Conservation (phyloP, 2,113 vertebrate species). For the Thalassoma bifasciatum region DNA sequence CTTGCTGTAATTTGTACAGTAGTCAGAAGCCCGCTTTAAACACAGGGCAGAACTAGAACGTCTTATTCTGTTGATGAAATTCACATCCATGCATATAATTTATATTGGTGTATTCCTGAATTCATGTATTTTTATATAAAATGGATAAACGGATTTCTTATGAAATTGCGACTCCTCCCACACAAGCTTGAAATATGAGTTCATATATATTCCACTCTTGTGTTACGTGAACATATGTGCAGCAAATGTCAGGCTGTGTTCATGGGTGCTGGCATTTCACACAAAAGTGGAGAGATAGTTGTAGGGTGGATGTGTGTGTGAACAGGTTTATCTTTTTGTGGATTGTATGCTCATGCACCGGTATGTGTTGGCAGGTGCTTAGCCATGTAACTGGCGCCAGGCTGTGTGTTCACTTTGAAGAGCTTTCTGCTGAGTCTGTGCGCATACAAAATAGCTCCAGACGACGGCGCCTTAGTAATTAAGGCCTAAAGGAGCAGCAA, state of each 20-base stretch:
- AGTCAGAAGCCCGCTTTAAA: no score
- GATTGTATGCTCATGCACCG: constrained; percentile 1
- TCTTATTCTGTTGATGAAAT: no score
- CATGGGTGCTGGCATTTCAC: constrained; percentile 1
- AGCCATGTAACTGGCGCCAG: constrained; percentile 63
- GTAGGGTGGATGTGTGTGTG: background rate
- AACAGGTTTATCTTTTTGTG: background rate
- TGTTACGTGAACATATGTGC: background rate
- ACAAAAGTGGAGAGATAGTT: background rate
- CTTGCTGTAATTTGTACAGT: no score
- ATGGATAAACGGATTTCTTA: background rate
- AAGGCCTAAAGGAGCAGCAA: constrained; percentile 72
- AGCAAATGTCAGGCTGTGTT: constrained; percentile 13
- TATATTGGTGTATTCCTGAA: background rate
- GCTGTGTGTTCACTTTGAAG: constrained; percentile 69
- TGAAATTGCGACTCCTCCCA: background rate
- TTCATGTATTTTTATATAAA: background rate
- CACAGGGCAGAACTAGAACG: no score
- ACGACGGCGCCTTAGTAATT: constrained; percentile 75
- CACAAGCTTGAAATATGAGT: background rate
- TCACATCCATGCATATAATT: no score
- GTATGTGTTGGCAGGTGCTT: constrained; percentile 49
- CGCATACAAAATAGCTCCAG: constrained; percentile 71
- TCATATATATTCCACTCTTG: background rate
- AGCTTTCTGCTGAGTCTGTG: constrained; percentile 72